These are phyloP conservation scores for Sminthopsis crassicaudata DNA, from an alignment of 2,113 vertebrate species.

Conservation along the genomic window DNA sequence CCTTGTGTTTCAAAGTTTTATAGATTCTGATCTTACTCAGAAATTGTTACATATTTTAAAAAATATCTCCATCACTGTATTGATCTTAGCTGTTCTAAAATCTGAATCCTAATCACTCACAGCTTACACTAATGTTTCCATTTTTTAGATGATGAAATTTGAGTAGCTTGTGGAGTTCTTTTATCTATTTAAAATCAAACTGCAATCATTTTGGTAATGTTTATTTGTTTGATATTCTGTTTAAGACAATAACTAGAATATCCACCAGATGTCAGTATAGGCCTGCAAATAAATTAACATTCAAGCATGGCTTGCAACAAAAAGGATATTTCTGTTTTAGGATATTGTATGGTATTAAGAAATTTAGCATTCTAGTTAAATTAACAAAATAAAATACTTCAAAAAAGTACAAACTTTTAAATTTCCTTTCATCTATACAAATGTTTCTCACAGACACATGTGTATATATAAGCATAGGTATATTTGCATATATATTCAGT, in stretches of 20 bases:
- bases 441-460: background rate
- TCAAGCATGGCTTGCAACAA: background rate
- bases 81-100: background rate
- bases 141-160: background rate
- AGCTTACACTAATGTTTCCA: background rate
- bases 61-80: background rate
- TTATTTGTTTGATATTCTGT: background rate
- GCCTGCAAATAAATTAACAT: conserved; percentile 45
- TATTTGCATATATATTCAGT: background rate
- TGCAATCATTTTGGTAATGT: background rate
- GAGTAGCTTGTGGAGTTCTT: background rate
- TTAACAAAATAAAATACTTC: background rate
- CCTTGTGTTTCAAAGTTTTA: background rate
- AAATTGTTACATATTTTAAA: background rate
- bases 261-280: conserved; percentile 76
- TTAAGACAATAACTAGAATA: background rate
- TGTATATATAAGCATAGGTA: no score
- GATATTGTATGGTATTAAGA: background rate
- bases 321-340: background rate
- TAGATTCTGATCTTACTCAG: background rate
- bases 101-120: background rate
- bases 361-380: background rate
- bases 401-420: background rate
- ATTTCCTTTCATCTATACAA: background rate
- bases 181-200: conserved; percentile 15